These are phyloP conservation scores for Neodontobutis hainanensis DNA, from an alignment of 2,113 vertebrate species.

Conservation along the genomic window DNA sequence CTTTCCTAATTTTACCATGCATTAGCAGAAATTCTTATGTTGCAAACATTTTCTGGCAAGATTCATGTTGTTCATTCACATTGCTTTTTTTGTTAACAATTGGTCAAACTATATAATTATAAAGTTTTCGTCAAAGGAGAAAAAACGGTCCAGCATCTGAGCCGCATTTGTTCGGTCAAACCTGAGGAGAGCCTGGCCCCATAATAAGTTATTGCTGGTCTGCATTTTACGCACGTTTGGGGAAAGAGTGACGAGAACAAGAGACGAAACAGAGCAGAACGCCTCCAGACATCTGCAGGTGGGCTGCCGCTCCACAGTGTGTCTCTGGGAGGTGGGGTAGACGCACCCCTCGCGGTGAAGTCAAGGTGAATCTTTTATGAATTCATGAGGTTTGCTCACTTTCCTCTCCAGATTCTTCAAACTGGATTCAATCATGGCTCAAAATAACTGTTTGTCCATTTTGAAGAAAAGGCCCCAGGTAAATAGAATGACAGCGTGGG, in stretches of 20 bases:
- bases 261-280: constrained; percentile 44
- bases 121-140: constrained; percentile 18
- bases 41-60: no score
- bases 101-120: not conserved
- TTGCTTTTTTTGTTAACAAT: no score
- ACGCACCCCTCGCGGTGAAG: not conserved
- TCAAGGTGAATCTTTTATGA: constrained; percentile 47
- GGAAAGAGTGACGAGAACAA: not conserved
- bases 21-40: no score
- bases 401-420: not conserved
- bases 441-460: constrained; percentile 25
- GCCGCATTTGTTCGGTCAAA: constrained; percentile 19
- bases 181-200: constrained; percentile 15
- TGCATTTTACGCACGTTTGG: constrained; percentile 22
- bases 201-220: constrained; percentile 16
- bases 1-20: no score
- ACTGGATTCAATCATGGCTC: constrained; percentile 1
- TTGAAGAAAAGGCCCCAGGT: not conserved
- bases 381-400: constrained; percentile 13
- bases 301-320: not conserved
- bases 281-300: constrained; percentile 30
- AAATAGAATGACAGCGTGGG: not conserved
- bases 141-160: constrained; percentile 15
- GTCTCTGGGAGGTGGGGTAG: constrained; percentile 10
- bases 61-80: no score